phyloP scores from a whole-genome alignment of 2,888 invertebrate species.

The Philonicus albiceps region DNA sequence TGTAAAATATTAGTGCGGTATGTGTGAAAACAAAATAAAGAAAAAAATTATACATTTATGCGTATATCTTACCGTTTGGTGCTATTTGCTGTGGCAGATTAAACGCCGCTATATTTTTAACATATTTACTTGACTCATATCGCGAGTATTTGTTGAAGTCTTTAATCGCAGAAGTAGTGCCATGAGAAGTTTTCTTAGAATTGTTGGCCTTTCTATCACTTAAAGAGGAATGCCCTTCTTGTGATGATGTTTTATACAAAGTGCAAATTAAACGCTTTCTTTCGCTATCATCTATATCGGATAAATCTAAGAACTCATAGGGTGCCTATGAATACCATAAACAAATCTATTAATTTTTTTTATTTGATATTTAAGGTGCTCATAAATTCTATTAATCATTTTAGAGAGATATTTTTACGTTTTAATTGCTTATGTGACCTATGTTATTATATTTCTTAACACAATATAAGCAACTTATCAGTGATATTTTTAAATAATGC shows the following conservation, averaged over 20 bases:
- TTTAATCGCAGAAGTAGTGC: slow-evolving; percentile 36
- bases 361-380: not conserved
- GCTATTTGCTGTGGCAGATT: slow-evolving; percentile 42
- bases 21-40: slow-evolving; percentile 15
- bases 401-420: no score
- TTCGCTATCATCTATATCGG: slow-evolving; percentile 75
- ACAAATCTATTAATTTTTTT: not conserved
- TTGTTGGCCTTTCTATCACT: slow-evolving; percentile 31
- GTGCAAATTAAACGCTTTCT: slow-evolving; percentile 70
- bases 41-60: slow-evolving; percentile 25
- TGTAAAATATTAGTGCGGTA: slow-evolving; percentile 24
- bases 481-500: not conserved
- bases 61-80: slow-evolving; percentile 43
- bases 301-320: slow-evolving; percentile 78
- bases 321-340: slow-evolving; percentile 59
- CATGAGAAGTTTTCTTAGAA: slow-evolving; percentile 29
- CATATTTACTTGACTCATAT: slow-evolving; percentile 45
- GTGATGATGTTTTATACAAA: slow-evolving; percentile 60
- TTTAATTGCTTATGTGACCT: no score
- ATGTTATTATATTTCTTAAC: not conserved
- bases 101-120: slow-evolving; percentile 45
- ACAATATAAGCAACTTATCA: not conserved
- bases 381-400: not conserved
- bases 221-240: slow-evolving; percentile 18
- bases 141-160: slow-evolving; percentile 41